These are phyloP conservation scores for Mesaphorura yosii DNA, from an alignment of 1,140 invertebrate genomes.

Conservation along the genomic window DNA sequence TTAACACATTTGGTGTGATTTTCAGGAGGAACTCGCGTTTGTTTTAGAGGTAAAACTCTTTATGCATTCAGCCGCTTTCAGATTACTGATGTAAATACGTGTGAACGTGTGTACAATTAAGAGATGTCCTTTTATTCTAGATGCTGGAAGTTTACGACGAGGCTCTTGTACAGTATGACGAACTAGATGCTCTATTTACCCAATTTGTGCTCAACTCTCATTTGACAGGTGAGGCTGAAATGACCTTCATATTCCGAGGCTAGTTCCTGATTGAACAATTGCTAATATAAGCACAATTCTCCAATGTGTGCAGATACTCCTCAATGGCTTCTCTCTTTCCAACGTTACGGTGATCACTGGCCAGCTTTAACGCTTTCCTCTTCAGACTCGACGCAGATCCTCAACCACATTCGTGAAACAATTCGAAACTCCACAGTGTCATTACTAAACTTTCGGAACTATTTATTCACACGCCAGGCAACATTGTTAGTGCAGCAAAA, in stretches of 20 bases:
- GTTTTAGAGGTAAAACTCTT: too few species aligned
- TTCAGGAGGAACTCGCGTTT: constrained; percentile 87
- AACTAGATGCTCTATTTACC: constrained; percentile 90
- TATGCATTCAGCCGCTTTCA: too few species aligned
- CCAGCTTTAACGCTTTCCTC: constrained; percentile 23
- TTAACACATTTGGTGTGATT: constrained; percentile 31
- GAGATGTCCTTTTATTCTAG: too few species aligned
- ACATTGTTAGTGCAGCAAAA: constrained; percentile 53
- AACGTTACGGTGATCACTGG: constrained; percentile 27
- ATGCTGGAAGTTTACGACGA: constrained; percentile 88
- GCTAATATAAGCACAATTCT: background rate
- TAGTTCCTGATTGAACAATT: background rate
- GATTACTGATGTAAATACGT: too few species aligned
- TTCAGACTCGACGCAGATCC: background rate
- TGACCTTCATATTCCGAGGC: background rate
- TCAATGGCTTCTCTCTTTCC: constrained; percentile 31
- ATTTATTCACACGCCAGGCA: constrained; percentile 84
- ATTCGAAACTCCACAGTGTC: constrained; percentile 58
- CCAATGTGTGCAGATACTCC: constrained; percentile 27
- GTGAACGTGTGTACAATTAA: too few species aligned
- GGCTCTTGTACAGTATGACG: constrained; percentile 91
- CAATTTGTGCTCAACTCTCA: constrained; percentile 89
- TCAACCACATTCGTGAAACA: constrained; percentile 42
- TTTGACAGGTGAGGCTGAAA: constrained; percentile 60
- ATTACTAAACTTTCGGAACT: constrained; percentile 82